phyloP scores from a whole-genome alignment of 2,888 invertebrate genomes.

The Meliscaeva auricollis region DNA sequence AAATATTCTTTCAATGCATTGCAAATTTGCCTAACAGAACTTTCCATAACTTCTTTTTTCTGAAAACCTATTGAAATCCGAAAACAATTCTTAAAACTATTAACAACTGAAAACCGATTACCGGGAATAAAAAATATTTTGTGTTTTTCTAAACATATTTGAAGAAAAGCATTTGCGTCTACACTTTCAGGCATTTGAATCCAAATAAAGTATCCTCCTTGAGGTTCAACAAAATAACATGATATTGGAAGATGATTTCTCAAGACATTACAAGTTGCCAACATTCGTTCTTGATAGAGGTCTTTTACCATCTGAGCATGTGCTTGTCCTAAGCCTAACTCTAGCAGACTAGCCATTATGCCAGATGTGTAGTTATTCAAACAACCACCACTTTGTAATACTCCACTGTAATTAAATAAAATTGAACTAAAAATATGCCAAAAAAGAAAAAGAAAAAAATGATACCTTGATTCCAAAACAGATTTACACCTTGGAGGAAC shows the following conservation, averaged over 20 bases:
- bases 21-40: constrained; percentile 83
- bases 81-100: constrained; percentile 82
- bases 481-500: constrained; percentile 84
- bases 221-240: constrained; percentile 83
- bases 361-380: constrained; percentile 87
- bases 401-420: constrained; percentile 83
- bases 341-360: constrained; percentile 85
- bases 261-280: constrained; percentile 83
- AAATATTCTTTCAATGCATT: constrained; percentile 81
- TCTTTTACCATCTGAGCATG: constrained; percentile 83
- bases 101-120: constrained; percentile 82
- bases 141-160: constrained; percentile 83
- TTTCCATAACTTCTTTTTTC: constrained; percentile 80
- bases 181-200: constrained; percentile 84
- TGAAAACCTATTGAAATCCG: constrained; percentile 86
- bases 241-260: constrained; percentile 83
- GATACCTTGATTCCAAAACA: constrained; percentile 81
- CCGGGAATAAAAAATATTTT: constrained; percentile 85
- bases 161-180: constrained; percentile 83
- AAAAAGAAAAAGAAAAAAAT: not conserved
- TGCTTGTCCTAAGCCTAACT: constrained; percentile 84
- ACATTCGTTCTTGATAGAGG: constrained; percentile 84
- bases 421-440: not conserved
- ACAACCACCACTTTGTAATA: constrained; percentile 86
- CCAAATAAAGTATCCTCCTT: constrained; percentile 88